Percentiles rank a stretch among this genome's conserved stretches.
Evolutionary conservation across 92 coral and sea anemone genomes (phyloP).

Genomic region (Epizoanthus ramosus): DNA sequence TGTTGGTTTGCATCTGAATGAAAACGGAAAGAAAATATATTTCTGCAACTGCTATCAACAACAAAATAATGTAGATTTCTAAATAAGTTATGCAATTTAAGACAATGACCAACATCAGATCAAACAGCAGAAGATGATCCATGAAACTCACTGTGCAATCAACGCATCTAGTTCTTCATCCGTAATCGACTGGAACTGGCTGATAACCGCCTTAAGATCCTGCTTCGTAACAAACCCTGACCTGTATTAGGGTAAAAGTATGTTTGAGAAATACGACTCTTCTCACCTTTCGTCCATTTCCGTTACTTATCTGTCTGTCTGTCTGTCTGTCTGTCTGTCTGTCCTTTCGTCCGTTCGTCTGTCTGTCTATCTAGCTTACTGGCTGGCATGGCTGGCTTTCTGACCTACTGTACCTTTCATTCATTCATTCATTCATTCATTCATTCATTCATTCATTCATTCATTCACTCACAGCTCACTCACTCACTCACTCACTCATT

Average conservation of each 20-base stretch:
- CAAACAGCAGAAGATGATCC: no score
- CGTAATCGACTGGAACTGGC: constrained; percentile 26
- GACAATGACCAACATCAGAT: no score
- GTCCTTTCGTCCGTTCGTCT: background rate
- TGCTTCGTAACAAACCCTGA: constrained; percentile 55
- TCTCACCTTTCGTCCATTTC: background rate
- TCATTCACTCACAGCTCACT: no score
- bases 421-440: no score
- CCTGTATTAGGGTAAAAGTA: constrained; percentile 12
- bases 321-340: no score
- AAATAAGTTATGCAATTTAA: no score
- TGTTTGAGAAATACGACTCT: background rate
- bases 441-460: no score
- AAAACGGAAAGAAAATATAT: background rate
- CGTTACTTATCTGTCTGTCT: background rate
- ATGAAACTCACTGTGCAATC: constrained; percentile 50
- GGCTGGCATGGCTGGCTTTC: no score
- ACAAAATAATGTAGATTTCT: no score
- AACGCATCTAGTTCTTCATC: constrained; percentile 58
- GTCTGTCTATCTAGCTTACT: no score
- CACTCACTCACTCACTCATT: no score
- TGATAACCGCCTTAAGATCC: constrained; percentile 40
- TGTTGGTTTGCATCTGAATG: constrained; percentile 50
- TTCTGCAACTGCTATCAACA: background rate
- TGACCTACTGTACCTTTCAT: no score